Evolutionary conservation across 2,113 vertebrate species (phyloP).

Genomic region (Pycnonotus jocosus): DNA sequence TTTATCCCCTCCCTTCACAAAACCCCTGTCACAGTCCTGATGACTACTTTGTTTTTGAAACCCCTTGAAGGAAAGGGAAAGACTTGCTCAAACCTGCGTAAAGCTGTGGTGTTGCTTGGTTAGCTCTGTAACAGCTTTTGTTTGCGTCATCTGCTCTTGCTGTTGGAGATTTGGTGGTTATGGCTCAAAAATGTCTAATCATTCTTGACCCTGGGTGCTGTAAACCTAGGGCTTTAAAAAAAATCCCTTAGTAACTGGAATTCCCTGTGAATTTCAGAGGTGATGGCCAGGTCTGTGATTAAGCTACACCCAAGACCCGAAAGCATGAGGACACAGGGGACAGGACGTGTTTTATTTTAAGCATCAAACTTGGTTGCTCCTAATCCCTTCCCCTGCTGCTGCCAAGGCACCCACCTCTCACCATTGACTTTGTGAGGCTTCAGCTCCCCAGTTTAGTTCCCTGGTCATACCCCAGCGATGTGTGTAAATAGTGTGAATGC

Average conservation of each 20-base stretch:
- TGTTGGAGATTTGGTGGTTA: background rate
- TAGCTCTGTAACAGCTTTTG: background rate
- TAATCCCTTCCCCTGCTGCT: slow-evolving; percentile 36
- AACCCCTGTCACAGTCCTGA: background rate
- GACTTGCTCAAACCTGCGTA: background rate
- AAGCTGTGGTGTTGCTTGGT: background rate
- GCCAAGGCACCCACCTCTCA: slow-evolving; percentile 13
- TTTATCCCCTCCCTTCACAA: background rate
- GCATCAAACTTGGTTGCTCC: slow-evolving; percentile 41
- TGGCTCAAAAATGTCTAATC: slow-evolving; percentile 15
- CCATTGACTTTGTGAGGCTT: background rate
- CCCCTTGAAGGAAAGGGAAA: background rate
- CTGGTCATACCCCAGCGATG: background rate
- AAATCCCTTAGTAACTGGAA: background rate
- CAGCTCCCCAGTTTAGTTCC: slow-evolving; percentile 22
- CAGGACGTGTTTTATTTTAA: slow-evolving; percentile 57
- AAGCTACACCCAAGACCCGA: background rate
- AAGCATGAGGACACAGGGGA: background rate
- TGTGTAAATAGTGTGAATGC: background rate
- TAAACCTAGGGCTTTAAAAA: background rate
- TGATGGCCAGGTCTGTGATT: background rate
- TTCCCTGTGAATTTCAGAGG: background rate
- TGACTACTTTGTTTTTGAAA: background rate
- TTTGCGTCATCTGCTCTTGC: background rate
- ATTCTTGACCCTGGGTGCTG: background rate